phyloP scores from a whole-genome alignment of 64 coral and sea anemone genomes.

The Anthopleura sola region DNA sequence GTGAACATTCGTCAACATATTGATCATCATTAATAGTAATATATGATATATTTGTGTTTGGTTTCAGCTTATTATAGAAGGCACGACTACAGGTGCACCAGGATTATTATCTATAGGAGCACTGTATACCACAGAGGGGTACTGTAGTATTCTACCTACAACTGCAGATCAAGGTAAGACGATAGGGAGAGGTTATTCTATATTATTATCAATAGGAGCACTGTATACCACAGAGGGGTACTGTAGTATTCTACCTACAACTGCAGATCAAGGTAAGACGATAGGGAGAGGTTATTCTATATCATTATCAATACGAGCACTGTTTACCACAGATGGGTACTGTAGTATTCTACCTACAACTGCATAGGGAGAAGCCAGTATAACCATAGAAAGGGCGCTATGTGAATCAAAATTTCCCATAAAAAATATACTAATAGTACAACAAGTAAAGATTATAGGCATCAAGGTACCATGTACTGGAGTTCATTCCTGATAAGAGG shows the following conservation, averaged over 20 bases:
- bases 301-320: constrained; percentile 20
- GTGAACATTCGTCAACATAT: too few relatives aligned
- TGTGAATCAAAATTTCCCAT: too few relatives aligned
- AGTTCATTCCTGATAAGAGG: too few relatives aligned
- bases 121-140: constrained; percentile 8
- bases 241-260: constrained; percentile 5
- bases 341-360: constrained; percentile 3
- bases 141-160: constrained; percentile 10
- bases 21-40: too few relatives aligned
- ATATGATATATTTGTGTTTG: too few relatives aligned
- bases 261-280: constrained; percentile 25
- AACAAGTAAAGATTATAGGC: too few relatives aligned
- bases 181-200: background rate
- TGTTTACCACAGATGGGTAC: constrained; percentile 17
- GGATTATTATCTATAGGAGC: constrained; percentile 35
- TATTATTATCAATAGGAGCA: constrained; percentile 28
- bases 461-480: too few relatives aligned
- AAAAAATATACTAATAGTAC: too few relatives aligned
- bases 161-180: constrained; percentile 30
- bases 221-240: constrained; percentile 17
- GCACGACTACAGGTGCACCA: background rate
- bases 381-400: too few relatives aligned
- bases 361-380: background rate
- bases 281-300: background rate
- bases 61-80: constrained; percentile 18